A percentile compares a stretch with the other conserved stretches of the same genome.
Conservation (phyloP, 2,888 invertebrate genomes). For the Stomorhina lunata region DNA sequence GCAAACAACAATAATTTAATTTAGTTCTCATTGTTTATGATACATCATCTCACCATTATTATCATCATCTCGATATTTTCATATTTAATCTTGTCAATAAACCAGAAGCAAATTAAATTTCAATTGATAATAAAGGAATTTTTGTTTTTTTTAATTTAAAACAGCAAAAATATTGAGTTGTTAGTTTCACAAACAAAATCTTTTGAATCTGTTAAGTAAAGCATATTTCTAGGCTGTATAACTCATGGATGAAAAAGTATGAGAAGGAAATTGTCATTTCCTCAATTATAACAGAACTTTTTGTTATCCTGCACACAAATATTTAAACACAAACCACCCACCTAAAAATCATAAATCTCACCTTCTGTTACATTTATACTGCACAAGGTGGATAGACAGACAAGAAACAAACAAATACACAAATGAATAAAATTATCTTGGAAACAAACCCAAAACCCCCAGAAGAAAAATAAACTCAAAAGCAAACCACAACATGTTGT, state of each 20-base stretch:
- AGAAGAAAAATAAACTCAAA: not conserved
- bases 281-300: constrained; percentile 63
- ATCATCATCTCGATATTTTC: not conserved
- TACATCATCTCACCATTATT: not conserved
- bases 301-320: constrained; percentile 36
- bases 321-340: not conserved
- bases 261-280: constrained; percentile 66
- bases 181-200: not conserved
- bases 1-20: constrained; percentile 2
- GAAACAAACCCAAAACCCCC: constrained; percentile 8
- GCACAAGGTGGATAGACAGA: not conserved
- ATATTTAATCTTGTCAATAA: constrained; percentile 17
- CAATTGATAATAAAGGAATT: constrained; percentile 2
- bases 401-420: not conserved
- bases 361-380: not conserved
- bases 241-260: not conserved
- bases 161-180: not conserved
- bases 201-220: constrained; percentile 4
- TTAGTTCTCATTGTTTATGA: constrained; percentile 14
- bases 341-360: constrained; percentile 15
- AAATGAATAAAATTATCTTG: not conserved
- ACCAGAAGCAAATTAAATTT: constrained; percentile 32
- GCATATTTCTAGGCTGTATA: constrained; percentile 16
- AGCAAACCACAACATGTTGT: not conserved
- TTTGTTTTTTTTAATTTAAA: not conserved